Percentiles rank a stretch among this genome's conserved stretches.
These are phyloP conservation scores for Phoenoteleia sp. DNA, from an alignment of 2,888 invertebrate genomes.

Conservation along the genomic window DNA sequence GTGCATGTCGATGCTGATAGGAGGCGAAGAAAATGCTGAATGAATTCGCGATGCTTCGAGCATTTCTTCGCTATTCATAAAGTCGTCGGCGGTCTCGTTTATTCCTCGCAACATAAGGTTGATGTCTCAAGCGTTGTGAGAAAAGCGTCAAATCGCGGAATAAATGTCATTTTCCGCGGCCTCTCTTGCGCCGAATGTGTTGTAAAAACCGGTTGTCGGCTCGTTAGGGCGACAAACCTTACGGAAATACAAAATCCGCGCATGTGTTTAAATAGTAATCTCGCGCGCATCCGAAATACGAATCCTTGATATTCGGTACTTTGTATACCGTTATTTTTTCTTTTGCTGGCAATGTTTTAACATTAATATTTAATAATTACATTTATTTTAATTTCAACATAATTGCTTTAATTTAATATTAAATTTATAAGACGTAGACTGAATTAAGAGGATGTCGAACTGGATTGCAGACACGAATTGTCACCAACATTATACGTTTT, in stretches of 20 bases:
- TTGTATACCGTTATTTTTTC: slow-evolving; percentile 1
- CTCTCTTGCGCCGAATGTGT: background rate
- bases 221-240: slow-evolving; percentile 35
- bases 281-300: slow-evolving; percentile 21
- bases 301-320: slow-evolving; percentile 34
- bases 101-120: slow-evolving; percentile 11
- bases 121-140: slow-evolving; percentile 32
- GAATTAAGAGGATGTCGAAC: too few relatives aligned
- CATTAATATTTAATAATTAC: background rate
- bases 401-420: too few relatives aligned
- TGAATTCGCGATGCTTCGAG: slow-evolving; percentile 51
- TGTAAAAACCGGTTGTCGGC: slow-evolving; percentile 50
- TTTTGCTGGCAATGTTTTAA: background rate
- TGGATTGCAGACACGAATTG: too few relatives aligned
- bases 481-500: too few relatives aligned
- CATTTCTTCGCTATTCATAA: slow-evolving; percentile 21
- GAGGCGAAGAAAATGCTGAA: slow-evolving; percentile 55
- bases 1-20: too few relatives aligned
- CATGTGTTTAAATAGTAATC: slow-evolving; percentile 36
- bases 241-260: slow-evolving; percentile 47
- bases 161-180: slow-evolving; percentile 51
- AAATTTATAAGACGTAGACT: too few relatives aligned
- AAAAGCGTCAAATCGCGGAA: slow-evolving; percentile 52
- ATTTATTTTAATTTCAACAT: too few relatives aligned
- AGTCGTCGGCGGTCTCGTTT: slow-evolving; percentile 37